Base-by-base conservation (phyloP, 2,888 invertebrate genomes). In the Drosophila yooni region DNA sequence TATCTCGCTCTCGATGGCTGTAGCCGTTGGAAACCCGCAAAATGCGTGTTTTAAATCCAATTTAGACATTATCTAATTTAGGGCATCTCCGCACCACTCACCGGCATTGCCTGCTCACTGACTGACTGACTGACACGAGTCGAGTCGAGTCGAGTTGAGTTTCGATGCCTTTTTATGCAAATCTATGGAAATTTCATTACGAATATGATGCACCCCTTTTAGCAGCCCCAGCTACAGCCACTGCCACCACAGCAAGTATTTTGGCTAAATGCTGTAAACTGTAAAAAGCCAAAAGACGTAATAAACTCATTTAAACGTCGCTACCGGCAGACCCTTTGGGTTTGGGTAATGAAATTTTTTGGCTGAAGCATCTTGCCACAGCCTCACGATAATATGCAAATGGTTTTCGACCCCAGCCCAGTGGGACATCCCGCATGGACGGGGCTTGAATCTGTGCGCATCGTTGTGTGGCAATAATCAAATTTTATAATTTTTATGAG, bases 41-140 rank as follows among this genome's bases (percentile, higher is more conserved):
- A 91, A 88, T 91, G 91, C 91, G 88, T 91, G 91, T 91, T 89
- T 91, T 83, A 91, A 91, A 92, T 92, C 92, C 92, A 92, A 92
- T 92, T 92, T 92, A 90, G 86, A 91, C 92, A 89, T 92, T 92
- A 92, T 92, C 91, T 92, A 92, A 92, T 92, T 92, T 92, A 84
- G 90, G 89, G 88, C 91, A 91, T 91, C 91, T 84, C 74, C 57
- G 48, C 72, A 61, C 51, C 76, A 65, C 76, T 65, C 70, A 76
- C 74, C 65, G 69, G 21, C 61, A 34, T 29, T 15, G 15, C 10
- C 57, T 43, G 21, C 40, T 57, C 21, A 29, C 40, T 29, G 29
- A n/a, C 56, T 40, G 29, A 38, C 57, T 31, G n/a, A n/a, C n/a
- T n/a, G 29, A 57, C 29, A 57, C 33, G 33, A 15, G 31, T 11